A percentile compares a stretch with the other conserved stretches of the same genome.
Conservation (phyloP, 2,113 vertebrate species). For the Cottus gobio region DNA sequence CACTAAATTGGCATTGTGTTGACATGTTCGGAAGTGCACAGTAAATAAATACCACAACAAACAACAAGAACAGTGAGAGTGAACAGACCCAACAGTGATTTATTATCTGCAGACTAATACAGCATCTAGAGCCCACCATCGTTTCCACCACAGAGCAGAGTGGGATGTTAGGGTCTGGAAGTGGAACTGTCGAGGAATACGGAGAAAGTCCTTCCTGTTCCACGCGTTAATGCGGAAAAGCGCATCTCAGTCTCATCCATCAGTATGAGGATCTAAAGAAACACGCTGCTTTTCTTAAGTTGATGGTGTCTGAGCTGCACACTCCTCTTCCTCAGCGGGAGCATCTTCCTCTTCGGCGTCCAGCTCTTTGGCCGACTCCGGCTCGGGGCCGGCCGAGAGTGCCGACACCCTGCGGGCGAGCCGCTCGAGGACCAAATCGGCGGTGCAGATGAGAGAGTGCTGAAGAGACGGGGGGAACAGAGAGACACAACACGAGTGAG, state of each 20-base stretch:
- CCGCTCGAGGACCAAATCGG: conserved; percentile 78
- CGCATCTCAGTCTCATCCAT: conserved; percentile 10
- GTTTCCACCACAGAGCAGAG: background rate
- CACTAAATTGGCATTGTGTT: background rate
- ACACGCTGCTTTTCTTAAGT: conserved; percentile 9
- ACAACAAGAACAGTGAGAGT: background rate
- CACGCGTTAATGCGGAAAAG: background rate
- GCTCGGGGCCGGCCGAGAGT: conserved; percentile 41
- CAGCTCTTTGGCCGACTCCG: conserved; percentile 28
- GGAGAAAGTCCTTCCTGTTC: conserved; percentile 17
- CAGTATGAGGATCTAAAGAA: too few species aligned
- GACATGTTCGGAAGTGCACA: background rate
- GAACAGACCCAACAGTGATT: conserved; percentile 11
- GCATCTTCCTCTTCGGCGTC: conserved; percentile 27
- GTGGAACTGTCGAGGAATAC: conserved; percentile 7
- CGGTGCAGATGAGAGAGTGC: conserved; percentile 80
- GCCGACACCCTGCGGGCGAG: conserved; percentile 69
- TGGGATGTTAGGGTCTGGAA: conserved; percentile 1
- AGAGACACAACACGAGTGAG: background rate
- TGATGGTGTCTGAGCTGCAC: background rate
- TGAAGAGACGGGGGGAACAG: conserved; percentile 47
- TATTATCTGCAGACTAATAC: conserved; percentile 33
- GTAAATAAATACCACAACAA: background rate
- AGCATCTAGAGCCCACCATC: background rate
- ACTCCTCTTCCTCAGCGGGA: conserved; percentile 32